Evolutionary conservation across 2,888 invertebrate genomes (phyloP).

Genomic region (Sarcophaga caerulescens): DNA sequence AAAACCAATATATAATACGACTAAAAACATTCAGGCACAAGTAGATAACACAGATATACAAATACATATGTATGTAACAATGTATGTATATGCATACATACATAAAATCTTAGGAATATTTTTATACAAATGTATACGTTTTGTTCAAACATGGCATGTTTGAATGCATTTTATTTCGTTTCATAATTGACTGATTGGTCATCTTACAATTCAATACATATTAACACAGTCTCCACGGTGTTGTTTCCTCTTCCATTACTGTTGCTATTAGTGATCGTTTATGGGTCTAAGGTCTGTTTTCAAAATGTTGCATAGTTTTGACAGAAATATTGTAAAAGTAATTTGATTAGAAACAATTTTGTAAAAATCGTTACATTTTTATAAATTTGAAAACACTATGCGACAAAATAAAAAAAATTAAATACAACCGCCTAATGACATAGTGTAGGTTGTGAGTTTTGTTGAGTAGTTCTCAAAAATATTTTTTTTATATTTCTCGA

Average conservation of each 20-base stretch:
- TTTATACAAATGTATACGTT: background rate
- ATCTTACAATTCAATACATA: too few relatives aligned
- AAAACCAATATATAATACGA: too few relatives aligned
- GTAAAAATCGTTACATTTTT: too few relatives aligned
- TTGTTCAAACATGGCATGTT: background rate
- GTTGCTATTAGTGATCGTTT: background rate
- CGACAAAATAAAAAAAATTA: too few relatives aligned
- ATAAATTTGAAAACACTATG: too few relatives aligned
- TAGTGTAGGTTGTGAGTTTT: too few relatives aligned
- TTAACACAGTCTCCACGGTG: background rate
- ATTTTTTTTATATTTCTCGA: too few relatives aligned
- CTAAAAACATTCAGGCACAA: too few relatives aligned
- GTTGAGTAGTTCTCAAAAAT: too few relatives aligned
- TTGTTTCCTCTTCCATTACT: constrained; percentile 31
- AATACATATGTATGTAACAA: background rate
- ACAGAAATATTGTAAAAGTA: background rate
- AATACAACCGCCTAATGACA: too few relatives aligned
- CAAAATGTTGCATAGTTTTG: background rate
- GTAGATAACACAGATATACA: background rate
- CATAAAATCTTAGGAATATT: background rate
- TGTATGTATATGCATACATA: constrained; percentile 4
- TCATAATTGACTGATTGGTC: background rate
- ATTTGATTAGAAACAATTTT: too few relatives aligned
- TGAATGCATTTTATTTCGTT: background rate
- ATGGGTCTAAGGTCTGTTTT: background rate